A percentile compares a stretch with the other conserved stretches of the same genome.
Conservation (phyloP, 1,140 invertebrate genomes). For the Rhagoletis pomonella region DNA sequence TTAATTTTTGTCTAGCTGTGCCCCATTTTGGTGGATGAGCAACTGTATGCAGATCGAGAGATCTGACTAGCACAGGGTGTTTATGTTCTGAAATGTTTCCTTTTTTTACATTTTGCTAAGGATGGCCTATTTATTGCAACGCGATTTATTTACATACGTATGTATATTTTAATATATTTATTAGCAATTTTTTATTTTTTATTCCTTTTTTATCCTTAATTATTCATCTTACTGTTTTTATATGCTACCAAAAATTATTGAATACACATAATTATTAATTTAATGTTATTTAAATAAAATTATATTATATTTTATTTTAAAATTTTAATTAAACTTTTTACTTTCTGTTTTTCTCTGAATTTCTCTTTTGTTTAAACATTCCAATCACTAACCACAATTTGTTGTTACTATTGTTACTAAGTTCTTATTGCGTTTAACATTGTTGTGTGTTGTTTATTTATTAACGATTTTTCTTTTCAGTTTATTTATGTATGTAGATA, state of each 20-base stretch:
- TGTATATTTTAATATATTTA: not conserved
- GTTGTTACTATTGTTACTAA: conserved; percentile 48
- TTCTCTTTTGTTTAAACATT: conserved; percentile 35
- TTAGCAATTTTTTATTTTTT: not conserved
- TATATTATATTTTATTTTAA: not conserved
- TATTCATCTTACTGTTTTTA: not conserved
- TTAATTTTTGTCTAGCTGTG: no score
- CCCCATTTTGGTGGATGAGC: no score
- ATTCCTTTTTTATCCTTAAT: not conserved
- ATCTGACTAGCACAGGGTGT: not conserved
- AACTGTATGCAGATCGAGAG: no score
- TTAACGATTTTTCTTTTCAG: not conserved
- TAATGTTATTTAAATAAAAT: conserved; percentile 16
- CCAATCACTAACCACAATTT: conserved; percentile 52
- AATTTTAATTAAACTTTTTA: not conserved
- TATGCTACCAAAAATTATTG: conserved; percentile 47
- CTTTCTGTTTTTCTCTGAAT: not conserved
- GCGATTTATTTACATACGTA: not conserved
- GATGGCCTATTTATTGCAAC: no score
- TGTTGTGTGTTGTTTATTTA: conserved; percentile 23
- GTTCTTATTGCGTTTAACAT: conserved; percentile 23
- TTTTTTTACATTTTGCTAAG: not conserved
- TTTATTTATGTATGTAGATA: not conserved
- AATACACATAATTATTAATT: conserved; percentile 9
- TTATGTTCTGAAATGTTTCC: not conserved